These are phyloP conservation scores for Leiothrix lutea DNA, from an alignment of 2,113 vertebrate species.

Conservation along the genomic window DNA sequence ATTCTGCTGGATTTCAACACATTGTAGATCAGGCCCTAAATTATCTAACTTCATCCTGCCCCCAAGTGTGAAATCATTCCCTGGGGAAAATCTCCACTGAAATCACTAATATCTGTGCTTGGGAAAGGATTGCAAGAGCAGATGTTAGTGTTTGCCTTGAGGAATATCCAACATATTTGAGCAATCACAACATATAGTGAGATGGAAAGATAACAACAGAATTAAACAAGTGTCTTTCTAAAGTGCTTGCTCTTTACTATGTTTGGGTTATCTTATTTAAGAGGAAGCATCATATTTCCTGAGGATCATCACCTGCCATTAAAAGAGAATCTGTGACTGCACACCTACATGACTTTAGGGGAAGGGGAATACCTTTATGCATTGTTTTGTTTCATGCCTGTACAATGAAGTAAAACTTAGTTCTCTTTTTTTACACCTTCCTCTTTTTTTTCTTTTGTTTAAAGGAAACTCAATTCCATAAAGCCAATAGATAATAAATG, in stretches of 20 bases:
- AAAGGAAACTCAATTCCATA: background rate
- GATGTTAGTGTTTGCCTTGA: constrained; percentile 37
- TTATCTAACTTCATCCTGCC: background rate
- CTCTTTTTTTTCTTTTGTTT: background rate
- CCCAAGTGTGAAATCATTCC: background rate
- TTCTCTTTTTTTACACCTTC: background rate
- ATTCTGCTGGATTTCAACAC: background rate
- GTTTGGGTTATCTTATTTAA: background rate
- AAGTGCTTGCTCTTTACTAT: background rate
- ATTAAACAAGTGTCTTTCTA: background rate
- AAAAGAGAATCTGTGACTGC: background rate
- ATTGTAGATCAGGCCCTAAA: background rate
- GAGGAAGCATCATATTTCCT: background rate
- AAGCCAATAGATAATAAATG: background rate
- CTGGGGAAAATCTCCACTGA: background rate
- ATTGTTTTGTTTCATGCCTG: background rate
- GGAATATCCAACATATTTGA: constrained; percentile 18
- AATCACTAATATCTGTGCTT: constrained; percentile 11
- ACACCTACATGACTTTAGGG: background rate
- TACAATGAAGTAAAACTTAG: background rate
- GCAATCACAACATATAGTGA: background rate
- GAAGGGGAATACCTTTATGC: background rate
- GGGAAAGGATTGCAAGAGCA: constrained; percentile 14
- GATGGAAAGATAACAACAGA: constrained; percentile 3
- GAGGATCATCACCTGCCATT: background rate